Base-by-base conservation (phyloP, 2,113 vertebrate genomes). In the Nerophis lumbriciformis region DNA sequence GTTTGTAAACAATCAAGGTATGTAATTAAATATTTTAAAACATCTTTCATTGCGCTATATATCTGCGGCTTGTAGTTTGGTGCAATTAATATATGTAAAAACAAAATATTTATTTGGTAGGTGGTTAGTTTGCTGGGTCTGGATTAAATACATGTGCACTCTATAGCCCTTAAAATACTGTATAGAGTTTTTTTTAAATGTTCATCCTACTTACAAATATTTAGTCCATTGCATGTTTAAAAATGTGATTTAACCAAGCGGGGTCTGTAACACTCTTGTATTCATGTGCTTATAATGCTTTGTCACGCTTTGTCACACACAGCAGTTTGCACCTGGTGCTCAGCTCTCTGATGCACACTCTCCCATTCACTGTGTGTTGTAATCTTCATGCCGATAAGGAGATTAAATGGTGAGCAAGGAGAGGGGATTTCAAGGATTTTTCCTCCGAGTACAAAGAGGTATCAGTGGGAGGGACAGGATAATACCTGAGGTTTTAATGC, bases 311-410 rank as follows among this genome's bases (percentile, higher is more conserved):
- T 67, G 69, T 68, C 66, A 55, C 48, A 52, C 36, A 36, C 42
- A 77, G 48, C 61, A 21, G 54, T 70, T 68, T 76, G 61, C 21
- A 10, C 48, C 47, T 11, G 59, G 42, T 49, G 58, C 55, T 67
- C 9, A 19, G 47, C 59, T 70, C 69, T 58, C 68, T 39, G 66
- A 56, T 28, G 51, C 66, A 55, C 42, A 49, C 69, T 71, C 69
- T 69, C 71, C 78, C 76, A 76, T 69, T 80, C 79, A 63, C 72
- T 58, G 59, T 63, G 65, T 53, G 71, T 59, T 66, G 79, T 90
- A 83, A 89, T 90, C 88, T 88, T 70, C 61, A 60, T 52, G 2
- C 57, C 49, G 83, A 85, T 86, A 88, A 87, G 80, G 81, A 83
- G 82, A 89, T 90, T 89, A 89, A 88, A 87, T 73, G 75, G 65